phyloP scores from a whole-genome alignment of 2,113 vertebrate species.

The Mesitornis unicolor region DNA sequence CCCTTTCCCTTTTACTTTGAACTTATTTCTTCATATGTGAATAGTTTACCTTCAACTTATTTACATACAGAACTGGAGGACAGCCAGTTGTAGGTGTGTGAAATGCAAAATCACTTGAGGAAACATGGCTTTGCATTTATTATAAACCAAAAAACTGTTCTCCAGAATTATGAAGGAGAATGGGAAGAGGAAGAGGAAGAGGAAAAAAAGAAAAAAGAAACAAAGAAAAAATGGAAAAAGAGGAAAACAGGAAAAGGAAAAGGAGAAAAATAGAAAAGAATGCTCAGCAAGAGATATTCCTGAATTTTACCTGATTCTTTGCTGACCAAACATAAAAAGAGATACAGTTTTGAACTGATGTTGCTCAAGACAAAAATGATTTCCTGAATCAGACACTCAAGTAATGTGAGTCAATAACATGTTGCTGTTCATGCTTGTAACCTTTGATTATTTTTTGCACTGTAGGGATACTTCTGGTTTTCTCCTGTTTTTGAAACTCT shows the following conservation, averaged over 20 bases:
- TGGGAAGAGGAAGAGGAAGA: background rate
- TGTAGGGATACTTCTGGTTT: background rate
- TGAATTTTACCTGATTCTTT: background rate
- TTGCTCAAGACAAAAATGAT: background rate
- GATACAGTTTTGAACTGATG: background rate
- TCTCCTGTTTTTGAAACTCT: background rate
- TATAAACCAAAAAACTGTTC: background rate
- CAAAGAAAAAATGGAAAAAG: background rate
- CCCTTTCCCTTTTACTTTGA: background rate
- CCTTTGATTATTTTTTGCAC: background rate
- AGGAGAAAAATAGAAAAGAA: background rate
- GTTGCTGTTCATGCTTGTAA: background rate
- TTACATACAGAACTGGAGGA: background rate
- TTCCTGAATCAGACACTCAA: background rate
- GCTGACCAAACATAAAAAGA: background rate
- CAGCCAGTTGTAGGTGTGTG: background rate
- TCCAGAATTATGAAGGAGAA: background rate
- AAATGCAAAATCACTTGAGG: background rate
- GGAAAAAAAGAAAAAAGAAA: rapidly evolving
- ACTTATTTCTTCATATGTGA: background rate
- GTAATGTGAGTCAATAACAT: background rate
- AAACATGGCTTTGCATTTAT: background rate
- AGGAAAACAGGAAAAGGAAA: rapidly evolving
- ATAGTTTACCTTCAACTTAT: background rate
- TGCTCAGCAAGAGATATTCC: background rate